Conservation (phyloP, 1,140 invertebrate genomes). For the Macrobrachium rosenbergii region DNA sequence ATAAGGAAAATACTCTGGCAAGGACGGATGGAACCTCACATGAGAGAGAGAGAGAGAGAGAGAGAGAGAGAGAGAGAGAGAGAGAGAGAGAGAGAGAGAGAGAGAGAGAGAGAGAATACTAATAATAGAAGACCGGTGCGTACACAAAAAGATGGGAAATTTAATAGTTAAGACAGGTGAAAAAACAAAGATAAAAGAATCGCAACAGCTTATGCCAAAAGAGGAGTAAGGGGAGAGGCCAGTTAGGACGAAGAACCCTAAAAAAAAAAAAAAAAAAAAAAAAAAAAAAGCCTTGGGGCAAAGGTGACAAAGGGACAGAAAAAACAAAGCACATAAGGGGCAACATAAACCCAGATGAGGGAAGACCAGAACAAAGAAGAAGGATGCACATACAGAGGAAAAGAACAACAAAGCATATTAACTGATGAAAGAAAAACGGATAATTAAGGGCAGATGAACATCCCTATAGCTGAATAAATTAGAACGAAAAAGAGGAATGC, state of each 20-base stretch:
- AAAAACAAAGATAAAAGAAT: background rate
- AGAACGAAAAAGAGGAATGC: background rate
- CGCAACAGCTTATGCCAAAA: background rate
- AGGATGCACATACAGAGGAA: background rate
- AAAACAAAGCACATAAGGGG: background rate
- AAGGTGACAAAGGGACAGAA: background rate
- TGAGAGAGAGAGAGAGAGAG: background rate
- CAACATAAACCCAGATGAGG: background rate
- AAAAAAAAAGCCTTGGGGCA: background rate
- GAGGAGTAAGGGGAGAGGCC: background rate
- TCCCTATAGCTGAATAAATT: background rate
- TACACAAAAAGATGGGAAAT: background rate
- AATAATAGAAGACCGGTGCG: background rate
- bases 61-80: background rate
- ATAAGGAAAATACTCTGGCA: too few relatives aligned
- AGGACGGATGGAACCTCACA: too few relatives aligned
- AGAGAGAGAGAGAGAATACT: slow-evolving; percentile 9
- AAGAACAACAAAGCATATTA: background rate
- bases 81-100: slow-evolving; percentile 3
- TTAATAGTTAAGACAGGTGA: background rate
- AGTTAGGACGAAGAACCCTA: background rate
- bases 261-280: slow-evolving; percentile 14
- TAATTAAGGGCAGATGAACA: background rate
- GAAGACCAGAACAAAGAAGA: background rate
- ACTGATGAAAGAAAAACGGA: background rate